Percentiles rank a stretch among this genome's conserved stretches.
These are phyloP conservation scores for Phortica magna DNA, from an alignment of 2,888 invertebrate genomes.

Conservation along the genomic window DNA sequence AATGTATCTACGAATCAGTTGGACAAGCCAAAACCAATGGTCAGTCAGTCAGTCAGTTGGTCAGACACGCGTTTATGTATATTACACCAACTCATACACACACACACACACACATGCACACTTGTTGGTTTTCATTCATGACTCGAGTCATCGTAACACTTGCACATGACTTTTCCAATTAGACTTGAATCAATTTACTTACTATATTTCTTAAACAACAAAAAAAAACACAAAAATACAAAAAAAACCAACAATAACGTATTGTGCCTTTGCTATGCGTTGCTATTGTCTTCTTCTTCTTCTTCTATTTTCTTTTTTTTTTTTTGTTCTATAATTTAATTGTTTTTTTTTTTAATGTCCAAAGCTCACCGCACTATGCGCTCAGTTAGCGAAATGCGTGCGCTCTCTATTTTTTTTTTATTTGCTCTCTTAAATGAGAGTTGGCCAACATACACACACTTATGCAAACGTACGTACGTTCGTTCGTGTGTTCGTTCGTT, in stretches of 20 bases:
- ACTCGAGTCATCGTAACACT: neutral
- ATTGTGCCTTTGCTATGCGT: neutral
- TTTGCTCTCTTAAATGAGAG: no score
- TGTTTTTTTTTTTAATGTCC: conserved; percentile 3
- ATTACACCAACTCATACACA: neutral
- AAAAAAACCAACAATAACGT: neutral
- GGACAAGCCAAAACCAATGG: neutral
- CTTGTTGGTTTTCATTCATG: neutral
- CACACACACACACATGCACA: neutral
- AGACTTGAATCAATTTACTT: conserved; percentile 12
- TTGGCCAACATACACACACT: neutral
- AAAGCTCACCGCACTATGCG: neutral
- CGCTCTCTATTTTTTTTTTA: no score
- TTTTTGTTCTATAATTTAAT: neutral
- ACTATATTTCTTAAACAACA: neutral
- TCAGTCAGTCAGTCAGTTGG: conserved; percentile 10
- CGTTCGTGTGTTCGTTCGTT: neutral
- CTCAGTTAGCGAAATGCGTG: no score
- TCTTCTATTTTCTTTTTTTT: no score
- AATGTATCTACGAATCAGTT: neutral
- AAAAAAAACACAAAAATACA: neutral
- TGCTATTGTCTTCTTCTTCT: neutral
- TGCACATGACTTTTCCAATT: conserved; percentile 10
- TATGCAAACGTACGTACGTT: neutral
- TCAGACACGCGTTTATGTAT: neutral